phyloP scores from a whole-genome alignment of 2,888 invertebrate genomes.

The Ischnus inquisitorius region DNA sequence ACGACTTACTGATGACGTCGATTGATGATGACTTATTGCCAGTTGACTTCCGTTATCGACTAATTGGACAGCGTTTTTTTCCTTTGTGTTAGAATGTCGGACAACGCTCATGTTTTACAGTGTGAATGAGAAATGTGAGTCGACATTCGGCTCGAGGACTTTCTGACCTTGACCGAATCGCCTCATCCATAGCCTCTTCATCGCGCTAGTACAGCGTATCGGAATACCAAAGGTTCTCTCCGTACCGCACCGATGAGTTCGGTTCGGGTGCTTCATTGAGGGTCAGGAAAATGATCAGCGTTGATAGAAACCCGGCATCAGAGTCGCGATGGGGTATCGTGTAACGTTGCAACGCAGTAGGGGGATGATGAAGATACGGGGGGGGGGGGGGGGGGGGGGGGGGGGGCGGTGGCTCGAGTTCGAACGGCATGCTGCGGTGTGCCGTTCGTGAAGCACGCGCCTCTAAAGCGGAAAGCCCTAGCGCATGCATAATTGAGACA shows the following conservation, averaged over 20 bases:
- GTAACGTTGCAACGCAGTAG: neutral
- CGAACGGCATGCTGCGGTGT: conserved; percentile 12
- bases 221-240: neutral
- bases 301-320: conserved; percentile 12
- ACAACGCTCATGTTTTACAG: too few species aligned
- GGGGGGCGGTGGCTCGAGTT: conserved; percentile 10
- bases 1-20: too few species aligned
- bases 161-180: neutral
- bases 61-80: too few species aligned
- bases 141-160: neutral
- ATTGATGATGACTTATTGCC: too few species aligned
- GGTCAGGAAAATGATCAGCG: conserved; percentile 4
- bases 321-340: neutral
- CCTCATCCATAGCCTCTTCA: neutral
- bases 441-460: conserved; percentile 24
- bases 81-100: too few species aligned
- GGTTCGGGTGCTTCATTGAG: neutral
- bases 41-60: too few species aligned
- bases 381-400: too few species aligned
- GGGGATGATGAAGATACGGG: conserved; percentile 33
- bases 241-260: neutral
- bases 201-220: neutral
- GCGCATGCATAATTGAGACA: conserved; percentile 55
- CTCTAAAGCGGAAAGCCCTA: conserved; percentile 23
- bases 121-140: neutral